Evolutionary conservation across 1,140 invertebrate species (phyloP), one percentile per base, ranked within the genome.

Genomic region (Aradophagus sp.): DNA sequence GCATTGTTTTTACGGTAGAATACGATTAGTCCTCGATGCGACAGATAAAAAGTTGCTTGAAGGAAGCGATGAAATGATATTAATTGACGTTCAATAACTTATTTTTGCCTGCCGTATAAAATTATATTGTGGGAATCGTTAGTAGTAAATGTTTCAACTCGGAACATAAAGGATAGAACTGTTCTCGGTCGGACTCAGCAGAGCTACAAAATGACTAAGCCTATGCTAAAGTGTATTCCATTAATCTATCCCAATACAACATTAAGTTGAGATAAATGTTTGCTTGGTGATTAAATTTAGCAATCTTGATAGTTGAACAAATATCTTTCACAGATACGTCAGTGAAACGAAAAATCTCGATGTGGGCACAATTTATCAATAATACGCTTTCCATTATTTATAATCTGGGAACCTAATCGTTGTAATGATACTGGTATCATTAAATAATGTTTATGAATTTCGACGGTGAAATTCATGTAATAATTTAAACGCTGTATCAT

Each of bases 231-330:
- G 44, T 47, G 47, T 52, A 59, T 58, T 68, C 55, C 56, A 68
- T 68, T 68, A 68, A 61, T 68, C 65, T 48, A 68, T 55, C 29
- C 53, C 39, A 39, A 39, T 41, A 29, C 17, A 68, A 61, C 65
- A 68, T 61, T 61, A 61, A 68, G 23, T 68, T 55, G 42, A 68
- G 48, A 68, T 61, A 61, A 68, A 58, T 68, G 56, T 61, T 61
- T 55, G 55, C 27, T 36, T 34, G 26, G 29, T 23, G 55, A 68
- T 68, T 61, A 68, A 68, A 61, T 55, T 55, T 61, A 48, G 65
- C 55, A 20, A 61, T 68, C 55, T 44, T 59, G 62, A 58, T 52
- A 26, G 63, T 32, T 27, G 47, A 47, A 59, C 55, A 68, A 68
- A 68, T 59, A 59, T 47, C 52, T 56, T 35, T 27, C 10, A 12